These are phyloP conservation scores for Lophotriccus pileatus DNA, from an alignment of 2,797 vertebrate genomes.

Conservation along the genomic window DNA sequence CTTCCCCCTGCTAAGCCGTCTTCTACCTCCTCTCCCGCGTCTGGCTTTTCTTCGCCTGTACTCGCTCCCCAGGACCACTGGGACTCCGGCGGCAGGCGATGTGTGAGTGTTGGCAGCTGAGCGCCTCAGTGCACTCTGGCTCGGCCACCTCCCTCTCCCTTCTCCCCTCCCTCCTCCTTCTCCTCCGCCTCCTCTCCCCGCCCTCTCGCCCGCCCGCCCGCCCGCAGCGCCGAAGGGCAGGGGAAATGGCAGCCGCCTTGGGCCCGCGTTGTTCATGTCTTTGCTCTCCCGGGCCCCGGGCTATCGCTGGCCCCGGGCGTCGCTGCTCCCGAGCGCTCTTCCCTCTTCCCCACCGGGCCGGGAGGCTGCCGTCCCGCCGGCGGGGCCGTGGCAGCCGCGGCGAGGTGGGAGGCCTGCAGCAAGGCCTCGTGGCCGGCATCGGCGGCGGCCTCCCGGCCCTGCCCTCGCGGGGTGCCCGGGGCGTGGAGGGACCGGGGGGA, in stretches of 20 bases:
- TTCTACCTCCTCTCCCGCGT: not conserved
- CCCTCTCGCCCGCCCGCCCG: not conserved
- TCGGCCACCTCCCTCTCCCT: slow-evolving; percentile 29
- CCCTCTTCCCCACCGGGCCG: not conserved
- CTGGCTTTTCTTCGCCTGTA: not conserved
- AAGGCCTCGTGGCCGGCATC: not conserved
- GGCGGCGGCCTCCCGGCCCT: not conserved
- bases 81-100: slow-evolving; percentile 22
- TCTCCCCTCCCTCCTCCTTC: not conserved
- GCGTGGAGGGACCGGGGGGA: not conserved
- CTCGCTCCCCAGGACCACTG: not conserved
- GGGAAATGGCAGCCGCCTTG: slow-evolving; percentile 61
- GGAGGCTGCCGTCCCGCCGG: no score
- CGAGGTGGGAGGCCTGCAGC: slow-evolving; percentile 6
- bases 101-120: slow-evolving; percentile 60
- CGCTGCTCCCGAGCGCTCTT: not conserved
- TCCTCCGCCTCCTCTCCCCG: not conserved
- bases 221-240: slow-evolving; percentile 43
- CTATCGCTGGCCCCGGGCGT: slow-evolving; percentile 39
- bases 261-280: not conserved
- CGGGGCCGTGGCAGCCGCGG: not conserved
- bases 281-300: not conserved
- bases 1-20: not conserved
- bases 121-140: slow-evolving; percentile 42
- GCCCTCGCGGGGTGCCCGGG: not conserved